phyloP scores from a whole-genome alignment of 2,888 invertebrate species.

The Ectemnius cavifrons region DNA sequence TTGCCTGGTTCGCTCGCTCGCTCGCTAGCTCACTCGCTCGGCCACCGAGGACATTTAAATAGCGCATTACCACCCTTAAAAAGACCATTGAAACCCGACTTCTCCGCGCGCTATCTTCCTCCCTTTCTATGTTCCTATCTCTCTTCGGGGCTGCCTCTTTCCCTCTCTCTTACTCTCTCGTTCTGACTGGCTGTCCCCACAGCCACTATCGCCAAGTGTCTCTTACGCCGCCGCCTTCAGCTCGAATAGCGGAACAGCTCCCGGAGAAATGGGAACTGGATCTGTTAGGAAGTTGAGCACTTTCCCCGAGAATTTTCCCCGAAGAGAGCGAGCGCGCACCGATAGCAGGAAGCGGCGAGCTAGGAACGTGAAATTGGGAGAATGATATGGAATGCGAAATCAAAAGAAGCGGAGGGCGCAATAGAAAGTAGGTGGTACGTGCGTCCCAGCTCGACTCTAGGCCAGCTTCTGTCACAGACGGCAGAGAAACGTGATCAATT shows the following conservation, averaged over 20 bases:
- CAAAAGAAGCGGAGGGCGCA: background rate
- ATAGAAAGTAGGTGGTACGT: background rate
- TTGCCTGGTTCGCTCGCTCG: conserved; percentile 33
- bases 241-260: conserved; percentile 17
- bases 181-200: too few species aligned
- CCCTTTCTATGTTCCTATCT: background rate
- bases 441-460: background rate
- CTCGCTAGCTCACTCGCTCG: too few species aligned
- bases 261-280: conserved; percentile 39
- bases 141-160: too few species aligned
- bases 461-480: background rate
- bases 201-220: background rate
- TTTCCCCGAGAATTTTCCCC: conserved; percentile 39
- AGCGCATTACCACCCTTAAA: conserved; percentile 59
- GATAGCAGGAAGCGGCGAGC: background rate
- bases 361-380: background rate
- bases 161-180: background rate
- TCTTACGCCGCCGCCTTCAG: background rate
- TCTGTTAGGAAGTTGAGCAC: conserved; percentile 37
- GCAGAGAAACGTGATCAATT: conserved; percentile 1
- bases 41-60: conserved; percentile 61
- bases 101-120: background rate
- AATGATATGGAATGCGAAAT: background rate
- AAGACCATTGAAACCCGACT: conserved; percentile 34
- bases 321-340: conserved; percentile 2